A percentile compares a stretch with the other conserved stretches of the same genome.
phyloP scores from a whole-genome alignment of 92 coral and sea anemone genomes.

The Heteractis magnifica region DNA sequence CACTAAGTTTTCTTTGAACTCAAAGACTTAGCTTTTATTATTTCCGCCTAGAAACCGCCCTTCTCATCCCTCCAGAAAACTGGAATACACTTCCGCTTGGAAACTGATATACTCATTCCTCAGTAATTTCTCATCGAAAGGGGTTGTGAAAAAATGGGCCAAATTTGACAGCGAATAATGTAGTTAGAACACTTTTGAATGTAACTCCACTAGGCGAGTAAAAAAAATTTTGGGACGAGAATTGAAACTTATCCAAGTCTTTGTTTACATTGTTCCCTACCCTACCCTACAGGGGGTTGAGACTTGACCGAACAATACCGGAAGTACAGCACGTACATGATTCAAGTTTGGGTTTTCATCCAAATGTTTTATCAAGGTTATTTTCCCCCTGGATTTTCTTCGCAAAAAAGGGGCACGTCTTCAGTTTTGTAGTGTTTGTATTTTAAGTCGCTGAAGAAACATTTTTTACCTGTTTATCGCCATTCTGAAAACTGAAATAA shows the following conservation, averaged over 20 bases:
- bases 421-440: neutral
- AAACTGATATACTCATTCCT: too few relatives aligned
- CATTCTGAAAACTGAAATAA: neutral
- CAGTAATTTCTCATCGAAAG: too few relatives aligned
- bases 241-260: neutral
- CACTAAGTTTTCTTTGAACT: too few relatives aligned
- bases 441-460: neutral
- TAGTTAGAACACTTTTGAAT: too few relatives aligned
- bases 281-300: neutral
- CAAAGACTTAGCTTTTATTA: too few relatives aligned
- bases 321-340: neutral
- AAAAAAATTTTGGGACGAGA: too few relatives aligned
- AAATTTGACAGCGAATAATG: too few relatives aligned
- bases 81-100: too few relatives aligned
- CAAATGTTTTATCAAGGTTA: neutral
- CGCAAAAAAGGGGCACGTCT: neutral
- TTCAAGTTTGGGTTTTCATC: constrained; percentile 1
- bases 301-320: neutral
- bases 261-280: neutral
- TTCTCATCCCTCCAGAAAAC: too few relatives aligned
- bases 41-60: too few relatives aligned
- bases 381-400: neutral
- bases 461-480: neutral
- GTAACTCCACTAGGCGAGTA: too few relatives aligned
- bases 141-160: too few relatives aligned